phyloP scores from a whole-genome alignment of 2,888 invertebrate species.

The Pandemis heparana region DNA sequence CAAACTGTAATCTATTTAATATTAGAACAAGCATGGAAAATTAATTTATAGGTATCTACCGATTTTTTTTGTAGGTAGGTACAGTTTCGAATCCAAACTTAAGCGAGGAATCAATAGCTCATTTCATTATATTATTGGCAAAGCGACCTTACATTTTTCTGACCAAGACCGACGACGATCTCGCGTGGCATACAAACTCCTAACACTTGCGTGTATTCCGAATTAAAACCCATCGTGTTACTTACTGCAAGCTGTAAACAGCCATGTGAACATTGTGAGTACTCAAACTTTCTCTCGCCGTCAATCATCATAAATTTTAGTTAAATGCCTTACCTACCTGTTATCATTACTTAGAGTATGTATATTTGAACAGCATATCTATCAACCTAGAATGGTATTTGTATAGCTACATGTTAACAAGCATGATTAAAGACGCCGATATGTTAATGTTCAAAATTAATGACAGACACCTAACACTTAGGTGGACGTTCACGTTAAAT shows the following conservation, averaged over 20 bases:
- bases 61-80: background rate
- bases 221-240: slow-evolving; percentile 36
- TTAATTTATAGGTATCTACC: too few species aligned
- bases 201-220: background rate
- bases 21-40: too few species aligned
- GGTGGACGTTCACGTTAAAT: background rate
- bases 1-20: too few species aligned
- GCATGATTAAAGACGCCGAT: background rate
- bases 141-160: background rate
- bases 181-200: background rate
- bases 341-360: slow-evolving; percentile 62
- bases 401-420: slow-evolving; percentile 2
- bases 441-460: slow-evolving; percentile 4
- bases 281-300: slow-evolving; percentile 79
- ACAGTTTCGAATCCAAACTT: background rate
- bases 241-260: slow-evolving; percentile 66
- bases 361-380: slow-evolving; percentile 27
- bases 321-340: slow-evolving; percentile 63
- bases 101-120: background rate
- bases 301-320: slow-evolving; percentile 76
- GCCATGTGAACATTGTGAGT: slow-evolving; percentile 73
- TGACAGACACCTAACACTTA: slow-evolving; percentile 1
- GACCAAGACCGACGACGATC: slow-evolving; percentile 32
- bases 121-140: background rate
- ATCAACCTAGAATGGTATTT: background rate